Base-by-base conservation (phyloP, 2,113 vertebrate species). In the Ceyx margarethae region DNA sequence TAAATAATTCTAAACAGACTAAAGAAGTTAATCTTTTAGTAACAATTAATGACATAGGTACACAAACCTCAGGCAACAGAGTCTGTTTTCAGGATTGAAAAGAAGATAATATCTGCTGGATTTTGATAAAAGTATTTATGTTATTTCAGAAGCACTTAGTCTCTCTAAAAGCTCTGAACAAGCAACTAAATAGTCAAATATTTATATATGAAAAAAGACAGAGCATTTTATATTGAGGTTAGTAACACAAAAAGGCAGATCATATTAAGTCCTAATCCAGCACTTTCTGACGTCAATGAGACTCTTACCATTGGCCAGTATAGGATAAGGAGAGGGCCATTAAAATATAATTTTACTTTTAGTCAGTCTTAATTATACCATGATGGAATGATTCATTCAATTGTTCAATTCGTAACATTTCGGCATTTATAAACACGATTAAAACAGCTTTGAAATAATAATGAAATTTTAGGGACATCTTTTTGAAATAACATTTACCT, bases 321-420 rank as follows among this genome's bases (percentile, higher is more conserved):
- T 66, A 51, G 28, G 65, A 85, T 94, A 92, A 89, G 54, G 87
- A 95, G 80, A 89, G 37, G 31, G 35, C 60, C 90, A 96, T 95
- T 96, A 96, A 93, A 96, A 94, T 67, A 64, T 80, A 91, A 95
- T 96, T 96, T 96, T 94, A 93, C 66, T 93, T 95, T 84, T 74
- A 94, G 95, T 94, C 94, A 93, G 62, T 91, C 86, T 92, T 95
- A 93, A 96, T 92, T 84, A 95, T 48, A 84, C 75, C 79, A 53
- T 84, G 67, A 91, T 80, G 66, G 86, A 90, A 96, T 96, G 95
- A 96, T 91, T 96, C 62, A 96, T 88, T 93, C 86, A 93, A 88
- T 92, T 91, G 85, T 94, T 93, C 66, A 62, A 92, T 96, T 96
- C 50, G 35, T 95, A 94, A 93, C 76, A 89, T 95, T 92, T 94